A percentile compares a stretch with the other conserved stretches of the same genome.
Conservation (phyloP, 2,888 invertebrate genomes). For the Drosophila aldrichi region DNA sequence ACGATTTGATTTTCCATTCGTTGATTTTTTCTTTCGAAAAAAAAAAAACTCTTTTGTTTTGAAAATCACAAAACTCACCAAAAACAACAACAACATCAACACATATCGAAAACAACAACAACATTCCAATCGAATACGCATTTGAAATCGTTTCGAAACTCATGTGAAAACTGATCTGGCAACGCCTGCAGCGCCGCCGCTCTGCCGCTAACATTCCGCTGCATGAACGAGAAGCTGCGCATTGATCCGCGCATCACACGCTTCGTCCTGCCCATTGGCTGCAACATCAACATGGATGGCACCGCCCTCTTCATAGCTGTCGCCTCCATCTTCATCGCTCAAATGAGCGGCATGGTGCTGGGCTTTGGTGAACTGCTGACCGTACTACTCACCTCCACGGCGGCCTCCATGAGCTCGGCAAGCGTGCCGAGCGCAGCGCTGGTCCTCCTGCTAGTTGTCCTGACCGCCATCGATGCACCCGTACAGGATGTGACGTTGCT, state of each 20-base stretch:
- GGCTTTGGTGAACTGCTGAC: slow-evolving; percentile 94
- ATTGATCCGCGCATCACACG: slow-evolving; percentile 93
- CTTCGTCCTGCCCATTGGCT: slow-evolving; percentile 95
- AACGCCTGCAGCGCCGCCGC: slow-evolving; percentile 90
- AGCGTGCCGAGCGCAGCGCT: slow-evolving; percentile 95
- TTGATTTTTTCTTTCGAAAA: slow-evolving; percentile 41
- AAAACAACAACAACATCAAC: slow-evolving; percentile 29
- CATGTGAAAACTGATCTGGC: slow-evolving; percentile 27
- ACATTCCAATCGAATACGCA: slow-evolving; percentile 12
- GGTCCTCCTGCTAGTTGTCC: slow-evolving; percentile 91
- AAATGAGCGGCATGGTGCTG: slow-evolving; percentile 93
- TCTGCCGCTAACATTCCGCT: slow-evolving; percentile 93
- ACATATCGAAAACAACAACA: slow-evolving; percentile 19
- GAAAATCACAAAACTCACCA: slow-evolving; percentile 47
- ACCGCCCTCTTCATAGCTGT: slow-evolving; percentile 95
- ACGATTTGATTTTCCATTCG: slow-evolving; percentile 62
- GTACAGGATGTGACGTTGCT: slow-evolving; percentile 92
- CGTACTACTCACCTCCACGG: slow-evolving; percentile 93
- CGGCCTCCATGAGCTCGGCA: slow-evolving; percentile 95
- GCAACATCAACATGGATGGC: slow-evolving; percentile 97
- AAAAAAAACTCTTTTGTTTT: slow-evolving; percentile 57
- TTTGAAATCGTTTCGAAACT: slow-evolving; percentile 22
- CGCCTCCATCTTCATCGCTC: slow-evolving; percentile 93
- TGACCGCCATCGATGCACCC: slow-evolving; percentile 93
- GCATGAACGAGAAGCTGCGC: slow-evolving; percentile 93